Percentiles rank a stretch among this genome's conserved stretches.
These are phyloP conservation scores for Ischnura elegans DNA, from an alignment of 2,888 invertebrate species.

Conservation along the genomic window DNA sequence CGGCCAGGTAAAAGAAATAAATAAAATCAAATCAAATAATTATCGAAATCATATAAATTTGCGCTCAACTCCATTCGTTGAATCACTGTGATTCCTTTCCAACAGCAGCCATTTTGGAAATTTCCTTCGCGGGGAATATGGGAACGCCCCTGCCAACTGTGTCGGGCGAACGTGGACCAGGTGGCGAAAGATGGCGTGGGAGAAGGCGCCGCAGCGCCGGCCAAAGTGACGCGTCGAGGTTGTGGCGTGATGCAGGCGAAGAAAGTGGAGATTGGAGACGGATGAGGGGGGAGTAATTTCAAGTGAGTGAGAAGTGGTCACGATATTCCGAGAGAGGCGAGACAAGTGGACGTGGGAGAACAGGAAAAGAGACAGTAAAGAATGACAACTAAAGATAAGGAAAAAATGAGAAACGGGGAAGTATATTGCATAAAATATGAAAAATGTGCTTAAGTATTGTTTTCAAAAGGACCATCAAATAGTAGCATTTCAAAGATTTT, in stretches of 20 bases:
- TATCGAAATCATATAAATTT: no score
- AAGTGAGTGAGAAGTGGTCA: neutral
- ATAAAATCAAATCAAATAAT: no score
- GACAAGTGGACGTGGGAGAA: neutral
- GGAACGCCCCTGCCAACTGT: neutral
- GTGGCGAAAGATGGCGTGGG: neutral
- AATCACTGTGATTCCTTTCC: no score
- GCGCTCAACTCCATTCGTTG: no score
- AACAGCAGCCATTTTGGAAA: no score
- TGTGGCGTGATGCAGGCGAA: neutral
- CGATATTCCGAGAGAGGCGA: neutral
- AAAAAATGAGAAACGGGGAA: neutral
- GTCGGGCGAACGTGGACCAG: neutral
- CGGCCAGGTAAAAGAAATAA: no score
- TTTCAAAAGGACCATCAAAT: no score
- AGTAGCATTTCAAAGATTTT: no score
- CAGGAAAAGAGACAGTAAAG: neutral
- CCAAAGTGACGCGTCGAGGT: neutral
- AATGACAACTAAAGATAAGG: neutral
- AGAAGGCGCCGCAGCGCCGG: neutral
- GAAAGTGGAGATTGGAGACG: neutral
- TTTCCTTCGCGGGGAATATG: no score
- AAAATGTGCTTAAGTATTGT: no score
- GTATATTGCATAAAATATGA: no score
- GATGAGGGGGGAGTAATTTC: neutral